Evolutionary conservation across 2,888 invertebrate genomes (phyloP).

Genomic region (Stenurella melanura): DNA sequence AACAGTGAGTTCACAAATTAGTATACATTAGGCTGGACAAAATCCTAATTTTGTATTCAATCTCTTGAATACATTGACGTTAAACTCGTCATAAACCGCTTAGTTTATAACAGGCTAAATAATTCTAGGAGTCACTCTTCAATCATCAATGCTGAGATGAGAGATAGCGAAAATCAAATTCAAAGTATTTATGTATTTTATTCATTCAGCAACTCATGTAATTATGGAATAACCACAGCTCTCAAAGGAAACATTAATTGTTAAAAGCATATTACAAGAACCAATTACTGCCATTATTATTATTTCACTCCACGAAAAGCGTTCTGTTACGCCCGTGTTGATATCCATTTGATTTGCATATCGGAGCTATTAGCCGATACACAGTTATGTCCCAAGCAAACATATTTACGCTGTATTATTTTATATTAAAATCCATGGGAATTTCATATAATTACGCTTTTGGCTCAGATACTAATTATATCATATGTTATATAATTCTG

Average conservation of each 20-base stretch:
- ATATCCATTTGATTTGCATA: conserved; percentile 55
- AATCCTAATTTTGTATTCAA: no score
- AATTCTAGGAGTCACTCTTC: no score
- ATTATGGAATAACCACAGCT: no score
- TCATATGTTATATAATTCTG: conserved; percentile 13
- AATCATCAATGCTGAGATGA: no score
- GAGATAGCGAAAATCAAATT: no score
- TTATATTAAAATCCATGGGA: conserved; percentile 40
- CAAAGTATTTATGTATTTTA: no score
- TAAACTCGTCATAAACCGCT: no score
- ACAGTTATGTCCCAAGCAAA: conserved; percentile 49
- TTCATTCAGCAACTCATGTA: no score
- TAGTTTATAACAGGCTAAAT: no score
- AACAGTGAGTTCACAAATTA: no score
- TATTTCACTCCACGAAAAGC: neutral
- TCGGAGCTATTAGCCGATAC: conserved; percentile 37
- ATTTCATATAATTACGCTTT: conserved; percentile 29
- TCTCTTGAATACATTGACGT: no score
- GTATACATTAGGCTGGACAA: no score
- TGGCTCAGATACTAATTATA: conserved; percentile 30
- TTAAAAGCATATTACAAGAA: conserved; percentile 2
- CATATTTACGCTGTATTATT: conserved; percentile 40
- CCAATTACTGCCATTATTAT: neutral
- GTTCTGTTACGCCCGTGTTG: conserved; percentile 17
- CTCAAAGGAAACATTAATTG: neutral